A percentile compares a stretch with the other conserved stretches of the same genome.
phyloP scores from a whole-genome alignment of 2,797 vertebrate species.

The Pangasius sanitwongsei region DNA sequence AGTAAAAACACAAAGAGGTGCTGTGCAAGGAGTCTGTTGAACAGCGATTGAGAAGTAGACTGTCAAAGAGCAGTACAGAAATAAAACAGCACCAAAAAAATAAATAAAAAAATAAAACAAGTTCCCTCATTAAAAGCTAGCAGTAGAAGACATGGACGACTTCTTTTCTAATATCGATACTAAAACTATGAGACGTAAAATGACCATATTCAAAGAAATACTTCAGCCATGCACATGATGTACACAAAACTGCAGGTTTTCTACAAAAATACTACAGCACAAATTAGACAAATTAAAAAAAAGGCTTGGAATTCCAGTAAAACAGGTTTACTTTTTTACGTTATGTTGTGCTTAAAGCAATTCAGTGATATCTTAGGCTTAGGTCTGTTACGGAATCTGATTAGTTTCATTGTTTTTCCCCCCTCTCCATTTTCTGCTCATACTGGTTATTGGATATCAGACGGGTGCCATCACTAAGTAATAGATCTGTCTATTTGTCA shows the following conservation, averaged over 20 bases:
- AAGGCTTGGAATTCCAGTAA: too few relatives aligned
- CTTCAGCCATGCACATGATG: background rate
- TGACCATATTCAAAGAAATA: background rate
- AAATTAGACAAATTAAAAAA: background rate
- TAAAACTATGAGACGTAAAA: background rate
- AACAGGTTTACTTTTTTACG: background rate
- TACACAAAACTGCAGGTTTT: background rate
- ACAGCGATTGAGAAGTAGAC: background rate
- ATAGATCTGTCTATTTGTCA: background rate
- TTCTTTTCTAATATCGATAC: background rate
- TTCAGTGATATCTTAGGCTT: background rate
- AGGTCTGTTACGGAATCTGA: background rate
- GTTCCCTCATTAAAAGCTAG: background rate
- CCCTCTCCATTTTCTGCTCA: background rate
- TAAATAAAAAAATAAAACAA: background rate
- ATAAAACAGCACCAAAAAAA: background rate
- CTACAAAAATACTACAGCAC: background rate
- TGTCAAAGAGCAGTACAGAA: background rate
- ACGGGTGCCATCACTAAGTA: background rate
- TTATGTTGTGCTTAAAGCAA: background rate
- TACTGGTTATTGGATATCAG: background rate
- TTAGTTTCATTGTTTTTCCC: background rate
- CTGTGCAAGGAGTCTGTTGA: background rate
- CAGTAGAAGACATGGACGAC: background rate
- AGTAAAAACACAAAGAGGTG: constrained; percentile 16